Evolutionary conservation across 1,140 invertebrate genomes (phyloP), one percentile per base, ranked within the genome.

Genomic region (Bombus picipes): DNA sequence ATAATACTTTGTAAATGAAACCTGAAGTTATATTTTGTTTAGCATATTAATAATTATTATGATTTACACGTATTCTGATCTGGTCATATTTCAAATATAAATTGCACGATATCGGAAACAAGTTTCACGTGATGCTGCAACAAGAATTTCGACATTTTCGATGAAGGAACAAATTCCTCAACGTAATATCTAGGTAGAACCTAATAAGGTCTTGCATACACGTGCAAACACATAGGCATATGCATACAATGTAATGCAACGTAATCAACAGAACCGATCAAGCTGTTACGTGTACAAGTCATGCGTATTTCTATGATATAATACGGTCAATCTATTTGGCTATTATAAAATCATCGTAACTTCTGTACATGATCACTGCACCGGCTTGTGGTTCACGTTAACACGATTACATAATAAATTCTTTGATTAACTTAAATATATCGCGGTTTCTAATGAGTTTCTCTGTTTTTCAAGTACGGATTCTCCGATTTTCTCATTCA

Each of bases 281-380:
- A 85, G 32, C 15, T 53, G 76, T 85, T 85, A 85, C 83, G 53
- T 53, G 53, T 22, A 22, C 74, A 34, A 57, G 22, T 34, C 15
- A 53, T 83, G 43, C 73, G 41, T 62, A 71, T 72, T 80, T 85
- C 76, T 80, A 71, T 85, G 83, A 71, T 85, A 80, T 80, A 85
- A 85, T 80, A 25, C 39, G 76, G 79, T 79, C 66, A 85, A 73
- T 72, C 76, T 81, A 81, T 85, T 81, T 39, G 71, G n/a, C 59
- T 81, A 81, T 74, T 81, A 81, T 73, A 85, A 85, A 85, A 85
- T 85, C 70, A 65, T 66, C 68, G 76, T 80, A 80, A 80, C 66
- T 79, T 79, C 53, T 79, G 39, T 78, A 53, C 62, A 70, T 32
- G 81, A 70, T 59, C 71, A n/a, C 47, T 25, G 4, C 2, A 1